A percentile compares a stretch with the other conserved stretches of the same genome.
Conservation (phyloP, 2,113 vertebrate species). For the Eurypyga helias region DNA sequence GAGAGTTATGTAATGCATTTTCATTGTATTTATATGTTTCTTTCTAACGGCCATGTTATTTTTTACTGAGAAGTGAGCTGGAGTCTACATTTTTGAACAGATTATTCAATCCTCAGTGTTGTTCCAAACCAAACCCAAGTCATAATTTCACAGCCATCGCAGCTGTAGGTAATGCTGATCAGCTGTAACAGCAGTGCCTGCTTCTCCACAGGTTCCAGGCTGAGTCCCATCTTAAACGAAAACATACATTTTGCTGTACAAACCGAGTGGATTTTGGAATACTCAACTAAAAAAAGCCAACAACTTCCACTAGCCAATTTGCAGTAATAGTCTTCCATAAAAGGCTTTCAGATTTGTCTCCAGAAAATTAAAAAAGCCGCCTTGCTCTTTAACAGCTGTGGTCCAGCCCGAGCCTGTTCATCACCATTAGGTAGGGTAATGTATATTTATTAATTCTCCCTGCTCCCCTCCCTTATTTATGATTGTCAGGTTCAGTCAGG, state of each 20-base stretch:
- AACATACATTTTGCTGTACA: neutral
- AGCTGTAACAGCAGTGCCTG: neutral
- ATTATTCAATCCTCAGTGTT: neutral
- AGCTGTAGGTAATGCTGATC: neutral
- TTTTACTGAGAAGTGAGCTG: neutral
- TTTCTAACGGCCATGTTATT: neutral
- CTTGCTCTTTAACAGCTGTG: neutral
- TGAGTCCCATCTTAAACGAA: neutral
- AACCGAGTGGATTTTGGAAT: neutral
- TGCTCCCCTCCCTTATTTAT: neutral
- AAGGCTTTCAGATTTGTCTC: neutral
- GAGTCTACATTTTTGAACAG: neutral
- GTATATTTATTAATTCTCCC: neutral
- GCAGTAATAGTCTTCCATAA: neutral
- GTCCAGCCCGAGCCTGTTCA: neutral
- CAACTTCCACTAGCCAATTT: neutral
- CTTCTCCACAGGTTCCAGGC: neutral
- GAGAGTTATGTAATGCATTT: neutral
- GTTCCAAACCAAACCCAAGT: neutral
- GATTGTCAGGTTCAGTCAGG: constrained; percentile 38
- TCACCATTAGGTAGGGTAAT: neutral
- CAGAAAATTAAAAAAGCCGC: neutral
- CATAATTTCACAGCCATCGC: neutral
- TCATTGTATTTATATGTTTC: neutral
- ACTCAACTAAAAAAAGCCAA: neutral